Evolutionary conservation across 2,888 invertebrate species (phyloP).

Genomic region (Epirrhoe tristata): DNA sequence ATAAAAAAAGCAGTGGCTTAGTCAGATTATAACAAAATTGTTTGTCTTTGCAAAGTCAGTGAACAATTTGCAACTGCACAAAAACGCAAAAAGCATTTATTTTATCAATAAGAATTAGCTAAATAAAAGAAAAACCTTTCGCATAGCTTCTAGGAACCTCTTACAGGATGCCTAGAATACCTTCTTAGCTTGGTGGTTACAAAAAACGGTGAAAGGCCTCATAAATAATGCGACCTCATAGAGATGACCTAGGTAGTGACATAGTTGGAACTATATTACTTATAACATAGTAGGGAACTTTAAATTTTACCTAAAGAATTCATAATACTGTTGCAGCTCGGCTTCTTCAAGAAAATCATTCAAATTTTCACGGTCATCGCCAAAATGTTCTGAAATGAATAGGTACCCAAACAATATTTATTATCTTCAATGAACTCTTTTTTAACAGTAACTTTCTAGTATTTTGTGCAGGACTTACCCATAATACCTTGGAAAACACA

Average conservation of each 20-base stretch:
- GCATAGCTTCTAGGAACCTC: background rate
- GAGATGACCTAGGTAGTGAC: no score
- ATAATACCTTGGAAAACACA: constrained; percentile 22
- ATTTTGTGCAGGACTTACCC: constrained; percentile 28
- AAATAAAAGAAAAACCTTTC: background rate
- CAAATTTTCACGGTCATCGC: constrained; percentile 67
- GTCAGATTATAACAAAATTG: no score
- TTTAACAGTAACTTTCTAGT: background rate
- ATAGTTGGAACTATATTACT: no score
- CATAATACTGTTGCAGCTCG: constrained; percentile 96
- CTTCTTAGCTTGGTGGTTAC: background rate
- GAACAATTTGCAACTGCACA: background rate
- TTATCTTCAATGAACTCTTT: background rate
- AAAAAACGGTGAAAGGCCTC: constrained; percentile 1
- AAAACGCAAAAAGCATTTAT: background rate
- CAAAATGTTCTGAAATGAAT: constrained; percentile 61
- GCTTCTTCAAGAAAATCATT: constrained; percentile 96
- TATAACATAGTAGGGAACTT: no score
- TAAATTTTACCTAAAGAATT: constrained; percentile 87
- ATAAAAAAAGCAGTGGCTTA: no score
- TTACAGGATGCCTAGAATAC: background rate
- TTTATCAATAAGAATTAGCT: no score
- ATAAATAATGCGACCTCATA: no score
- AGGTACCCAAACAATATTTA: constrained; percentile 11
- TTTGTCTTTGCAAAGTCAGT: no score